Evolutionary conservation across 1,140 invertebrate species (phyloP).

Genomic region (Drosophila ficusphila): DNA sequence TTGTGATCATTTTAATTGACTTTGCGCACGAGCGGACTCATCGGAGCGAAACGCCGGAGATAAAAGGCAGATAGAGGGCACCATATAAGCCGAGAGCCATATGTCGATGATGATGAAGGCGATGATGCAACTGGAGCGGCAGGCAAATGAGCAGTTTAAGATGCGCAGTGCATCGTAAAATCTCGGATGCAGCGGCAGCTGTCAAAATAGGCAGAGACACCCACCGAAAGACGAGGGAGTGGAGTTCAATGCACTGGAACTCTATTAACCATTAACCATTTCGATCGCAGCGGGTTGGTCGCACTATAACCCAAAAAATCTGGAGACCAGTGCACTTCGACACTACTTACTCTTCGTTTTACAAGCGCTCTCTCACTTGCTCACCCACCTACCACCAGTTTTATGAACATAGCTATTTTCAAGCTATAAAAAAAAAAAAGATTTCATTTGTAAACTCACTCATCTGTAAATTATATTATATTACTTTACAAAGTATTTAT

Average conservation of each 20-base stretch:
- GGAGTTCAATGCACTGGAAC: conserved; percentile 66
- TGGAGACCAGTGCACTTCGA: conserved; percentile 24
- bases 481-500: no score
- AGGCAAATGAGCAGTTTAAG: conserved; percentile 66
- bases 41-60: conserved; percentile 56
- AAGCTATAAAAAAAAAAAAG: background rate
- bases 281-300: conserved; percentile 1
- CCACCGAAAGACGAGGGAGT: conserved; percentile 38
- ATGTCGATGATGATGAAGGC: conserved; percentile 7
- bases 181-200: conserved; percentile 60
- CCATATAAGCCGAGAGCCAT: conserved; percentile 19
- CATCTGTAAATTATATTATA: no score
- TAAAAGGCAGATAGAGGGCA: conserved; percentile 21
- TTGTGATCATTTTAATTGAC: conserved; percentile 83
- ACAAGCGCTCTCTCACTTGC: background rate
- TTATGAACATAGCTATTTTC: background rate
- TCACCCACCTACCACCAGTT: conserved; percentile 3
- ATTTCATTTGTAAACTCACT: no score
- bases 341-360: background rate
- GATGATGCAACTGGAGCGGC: conserved; percentile 45
- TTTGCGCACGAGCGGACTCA: conserved; percentile 76
- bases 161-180: conserved; percentile 39
- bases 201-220: conserved; percentile 74
- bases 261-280: conserved; percentile 48
- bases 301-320: conserved; percentile 47